phyloP scores from a whole-genome alignment of 35 echinoderm and acorn worm genomes.

The Strongylocentrotus purpuratus region DNA sequence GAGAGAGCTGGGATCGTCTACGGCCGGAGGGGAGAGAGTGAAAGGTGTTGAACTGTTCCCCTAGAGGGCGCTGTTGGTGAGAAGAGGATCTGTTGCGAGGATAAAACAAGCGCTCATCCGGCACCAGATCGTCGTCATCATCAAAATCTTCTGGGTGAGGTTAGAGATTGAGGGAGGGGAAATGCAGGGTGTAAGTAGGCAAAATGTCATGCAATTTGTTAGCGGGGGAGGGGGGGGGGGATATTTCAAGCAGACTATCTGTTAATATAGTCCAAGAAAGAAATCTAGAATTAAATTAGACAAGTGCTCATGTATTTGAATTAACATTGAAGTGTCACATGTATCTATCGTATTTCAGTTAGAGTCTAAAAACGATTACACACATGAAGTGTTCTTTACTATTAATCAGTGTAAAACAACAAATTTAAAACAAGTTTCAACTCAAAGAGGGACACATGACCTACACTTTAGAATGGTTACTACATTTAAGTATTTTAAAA shows the following conservation, averaged over 20 bases:
- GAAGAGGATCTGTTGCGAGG: neutral
- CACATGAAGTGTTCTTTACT: too few relatives aligned
- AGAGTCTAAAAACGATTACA: too few relatives aligned
- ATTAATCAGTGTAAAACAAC: too few relatives aligned
- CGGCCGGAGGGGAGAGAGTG: conserved; percentile 40
- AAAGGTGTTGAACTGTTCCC: neutral
- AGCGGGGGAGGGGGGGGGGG: neutral
- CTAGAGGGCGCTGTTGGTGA: neutral
- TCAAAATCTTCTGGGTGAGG: conserved; percentile 14
- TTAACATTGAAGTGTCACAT: neutral
- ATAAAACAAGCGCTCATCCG: conserved; percentile 42
- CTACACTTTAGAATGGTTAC: too few relatives aligned
- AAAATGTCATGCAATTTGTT: neutral
- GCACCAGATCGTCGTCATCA: conserved; percentile 15
- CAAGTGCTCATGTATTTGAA: neutral
- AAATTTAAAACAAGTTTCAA: too few relatives aligned
- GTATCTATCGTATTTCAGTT: neutral
- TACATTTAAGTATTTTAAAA: too few relatives aligned
- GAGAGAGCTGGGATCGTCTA: conserved; percentile 21
- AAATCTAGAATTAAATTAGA: neutral
- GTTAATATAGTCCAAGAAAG: neutral
- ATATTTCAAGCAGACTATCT: neutral
- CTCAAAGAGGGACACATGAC: too few relatives aligned
- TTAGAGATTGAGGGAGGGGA: neutral
- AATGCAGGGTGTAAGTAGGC: conserved; percentile 26